phyloP scores from a whole-genome alignment of 2,888 invertebrate genomes.

The Nomada ferruginata region DNA sequence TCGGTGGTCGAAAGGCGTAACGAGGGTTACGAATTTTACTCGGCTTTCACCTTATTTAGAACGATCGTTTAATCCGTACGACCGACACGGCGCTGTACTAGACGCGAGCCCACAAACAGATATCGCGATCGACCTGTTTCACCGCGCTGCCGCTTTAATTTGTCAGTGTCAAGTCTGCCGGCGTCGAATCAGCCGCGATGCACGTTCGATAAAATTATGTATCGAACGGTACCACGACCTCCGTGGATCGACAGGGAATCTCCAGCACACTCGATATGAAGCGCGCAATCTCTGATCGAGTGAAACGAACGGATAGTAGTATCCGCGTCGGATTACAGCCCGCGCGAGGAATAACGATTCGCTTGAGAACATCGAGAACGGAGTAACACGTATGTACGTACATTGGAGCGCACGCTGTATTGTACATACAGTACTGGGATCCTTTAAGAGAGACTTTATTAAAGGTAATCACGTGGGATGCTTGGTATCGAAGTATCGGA shows the following conservation, averaged over 20 bases:
- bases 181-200: conserved; percentile 22
- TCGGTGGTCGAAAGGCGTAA: conserved; percentile 38
- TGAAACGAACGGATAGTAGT: conserved; percentile 40
- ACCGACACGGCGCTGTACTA: not conserved
- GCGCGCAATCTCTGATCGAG: conserved; percentile 45
- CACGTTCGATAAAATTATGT: conserved; percentile 45
- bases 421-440: not conserved
- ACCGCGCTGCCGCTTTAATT: conserved; percentile 30
- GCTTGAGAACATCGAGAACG: conserved; percentile 9
- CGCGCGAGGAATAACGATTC: conserved; percentile 48
- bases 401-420: not conserved
- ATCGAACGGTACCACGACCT: conserved; percentile 25
- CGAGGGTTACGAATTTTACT: conserved; percentile 32
- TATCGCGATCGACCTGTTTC: conserved; percentile 47
- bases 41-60: conserved; percentile 55
- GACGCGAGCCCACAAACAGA: conserved; percentile 34
- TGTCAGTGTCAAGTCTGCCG: conserved; percentile 30
- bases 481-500: not conserved
- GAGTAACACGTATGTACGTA: conserved; percentile 5
- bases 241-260: conserved; percentile 12
- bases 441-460: conserved; percentile 11
- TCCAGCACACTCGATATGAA: conserved; percentile 16
- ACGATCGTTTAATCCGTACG: conserved; percentile 43
- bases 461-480: conserved; percentile 20
- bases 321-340: conserved; percentile 40